Evolutionary conservation across 2,888 invertebrate genomes (phyloP).

Genomic region (Melangyna quadrimaculata): DNA sequence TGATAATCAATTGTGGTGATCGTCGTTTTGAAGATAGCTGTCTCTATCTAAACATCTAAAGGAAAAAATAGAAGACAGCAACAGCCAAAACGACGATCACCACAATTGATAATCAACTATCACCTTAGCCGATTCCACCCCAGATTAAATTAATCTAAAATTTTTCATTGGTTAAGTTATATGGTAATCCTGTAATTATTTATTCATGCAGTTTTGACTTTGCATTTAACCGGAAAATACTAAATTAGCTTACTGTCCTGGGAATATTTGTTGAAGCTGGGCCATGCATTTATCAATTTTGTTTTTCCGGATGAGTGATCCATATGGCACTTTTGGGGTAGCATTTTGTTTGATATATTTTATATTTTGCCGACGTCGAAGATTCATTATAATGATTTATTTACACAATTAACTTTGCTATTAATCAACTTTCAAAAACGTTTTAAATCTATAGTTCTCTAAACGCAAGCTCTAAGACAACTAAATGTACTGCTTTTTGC

Average conservation of each 20-base stretch:
- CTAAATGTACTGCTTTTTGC: conserved; percentile 26
- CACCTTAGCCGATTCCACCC: no score
- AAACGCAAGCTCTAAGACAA: conserved; percentile 13
- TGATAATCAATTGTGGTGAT: no score
- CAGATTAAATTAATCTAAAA: no score
- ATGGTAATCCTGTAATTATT: neutral
- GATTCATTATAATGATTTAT: neutral
- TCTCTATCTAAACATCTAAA: no score
- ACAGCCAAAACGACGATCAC: no score
- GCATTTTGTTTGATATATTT: conserved; percentile 1
- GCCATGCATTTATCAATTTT: conserved; percentile 61
- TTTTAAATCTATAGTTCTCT: neutral
- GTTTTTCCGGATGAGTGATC: conserved; percentile 47
- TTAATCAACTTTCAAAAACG: neutral
- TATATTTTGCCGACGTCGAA: neutral
- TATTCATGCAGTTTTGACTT: neutral
- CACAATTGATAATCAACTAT: no score
- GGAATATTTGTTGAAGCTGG: conserved; percentile 29
- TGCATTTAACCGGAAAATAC: neutral
- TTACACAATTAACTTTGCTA: neutral
- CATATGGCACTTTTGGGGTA: neutral
- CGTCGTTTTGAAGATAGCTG: no score
- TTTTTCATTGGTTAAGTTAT: no score
- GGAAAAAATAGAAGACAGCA: no score
- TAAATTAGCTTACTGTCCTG: conserved; percentile 17